These are phyloP conservation scores for Uromys caudimaculatus DNA, from an alignment of 2,797 vertebrate species.

Conservation along the genomic window DNA sequence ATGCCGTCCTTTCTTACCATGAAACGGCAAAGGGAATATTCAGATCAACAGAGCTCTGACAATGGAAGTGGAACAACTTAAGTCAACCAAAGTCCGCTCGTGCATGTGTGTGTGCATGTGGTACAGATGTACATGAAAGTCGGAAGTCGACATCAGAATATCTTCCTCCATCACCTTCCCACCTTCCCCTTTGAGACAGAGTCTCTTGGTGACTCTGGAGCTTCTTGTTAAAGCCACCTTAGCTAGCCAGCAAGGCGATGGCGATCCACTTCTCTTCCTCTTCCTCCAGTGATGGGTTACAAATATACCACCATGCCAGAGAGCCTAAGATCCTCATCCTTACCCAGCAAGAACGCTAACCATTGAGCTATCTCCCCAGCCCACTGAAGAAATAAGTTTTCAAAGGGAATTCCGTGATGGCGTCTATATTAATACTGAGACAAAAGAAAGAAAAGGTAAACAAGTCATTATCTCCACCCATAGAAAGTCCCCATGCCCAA, in stretches of 20 bases:
- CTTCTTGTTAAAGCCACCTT: neutral
- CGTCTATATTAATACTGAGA: constrained; percentile 7
- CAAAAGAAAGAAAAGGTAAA: neutral
- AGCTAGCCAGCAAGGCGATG: neutral
- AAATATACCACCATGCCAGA: neutral
- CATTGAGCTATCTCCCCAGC: neutral
- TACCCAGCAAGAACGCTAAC: neutral
- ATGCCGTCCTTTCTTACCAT: constrained; percentile 22
- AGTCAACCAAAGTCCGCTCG: neutral
- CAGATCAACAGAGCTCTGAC: constrained; percentile 25
- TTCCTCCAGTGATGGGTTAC: neutral
- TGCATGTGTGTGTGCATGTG: neutral
- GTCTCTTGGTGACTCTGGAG: neutral
- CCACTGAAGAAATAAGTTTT: neutral
- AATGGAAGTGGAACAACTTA: constrained; percentile 29
- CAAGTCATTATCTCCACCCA: neutral
- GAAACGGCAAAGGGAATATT: constrained; percentile 17
- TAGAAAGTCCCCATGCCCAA: neutral
- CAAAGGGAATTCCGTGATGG: neutral
- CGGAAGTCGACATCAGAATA: neutral
- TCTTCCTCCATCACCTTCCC: neutral
- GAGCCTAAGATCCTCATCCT: neutral
- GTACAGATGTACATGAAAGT: neutral
- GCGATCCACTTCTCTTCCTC: neutral
- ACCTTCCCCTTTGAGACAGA: neutral